Evolutionary conservation across 2,797 vertebrate genomes (phyloP).

Genomic region (Platyrinchus mystaceus): DNA sequence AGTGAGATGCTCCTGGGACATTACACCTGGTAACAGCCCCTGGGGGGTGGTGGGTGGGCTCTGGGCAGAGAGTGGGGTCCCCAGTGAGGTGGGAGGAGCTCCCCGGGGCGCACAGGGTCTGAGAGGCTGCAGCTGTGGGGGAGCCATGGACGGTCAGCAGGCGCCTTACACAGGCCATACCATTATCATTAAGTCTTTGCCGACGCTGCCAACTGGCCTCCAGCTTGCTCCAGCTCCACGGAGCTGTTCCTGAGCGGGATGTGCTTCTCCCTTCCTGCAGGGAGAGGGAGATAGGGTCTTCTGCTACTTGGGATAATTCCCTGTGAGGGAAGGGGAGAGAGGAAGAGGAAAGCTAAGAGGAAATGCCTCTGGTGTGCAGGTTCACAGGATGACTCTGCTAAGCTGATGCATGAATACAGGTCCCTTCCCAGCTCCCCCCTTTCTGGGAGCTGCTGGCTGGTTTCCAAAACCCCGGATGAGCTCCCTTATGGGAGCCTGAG

Average conservation of each 20-base stretch:
- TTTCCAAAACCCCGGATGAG: background rate
- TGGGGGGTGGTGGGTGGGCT: background rate
- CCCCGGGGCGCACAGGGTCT: accelerated
- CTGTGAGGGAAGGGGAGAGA: background rate
- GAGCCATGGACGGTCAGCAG: background rate
- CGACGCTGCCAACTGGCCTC: background rate
- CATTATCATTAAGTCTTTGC: background rate
- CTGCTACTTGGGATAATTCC: background rate
- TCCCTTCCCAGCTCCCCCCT: background rate
- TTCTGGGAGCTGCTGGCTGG: background rate
- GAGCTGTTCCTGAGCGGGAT: background rate
- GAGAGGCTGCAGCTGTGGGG: background rate
- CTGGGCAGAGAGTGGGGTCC: background rate
- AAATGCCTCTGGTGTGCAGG: background rate
- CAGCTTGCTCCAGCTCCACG: background rate
- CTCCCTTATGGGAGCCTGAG: accelerated
- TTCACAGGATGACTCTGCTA: background rate
- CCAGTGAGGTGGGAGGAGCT: accelerated
- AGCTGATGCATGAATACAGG: background rate
- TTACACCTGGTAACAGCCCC: accelerated
- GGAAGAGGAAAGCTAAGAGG: background rate
- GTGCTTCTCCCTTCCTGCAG: background rate
- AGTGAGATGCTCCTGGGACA: background rate
- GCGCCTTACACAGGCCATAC: background rate
- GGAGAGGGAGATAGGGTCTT: background rate